Base-by-base conservation (phyloP, 2,888 invertebrate species). In the Erynnis tages region DNA sequence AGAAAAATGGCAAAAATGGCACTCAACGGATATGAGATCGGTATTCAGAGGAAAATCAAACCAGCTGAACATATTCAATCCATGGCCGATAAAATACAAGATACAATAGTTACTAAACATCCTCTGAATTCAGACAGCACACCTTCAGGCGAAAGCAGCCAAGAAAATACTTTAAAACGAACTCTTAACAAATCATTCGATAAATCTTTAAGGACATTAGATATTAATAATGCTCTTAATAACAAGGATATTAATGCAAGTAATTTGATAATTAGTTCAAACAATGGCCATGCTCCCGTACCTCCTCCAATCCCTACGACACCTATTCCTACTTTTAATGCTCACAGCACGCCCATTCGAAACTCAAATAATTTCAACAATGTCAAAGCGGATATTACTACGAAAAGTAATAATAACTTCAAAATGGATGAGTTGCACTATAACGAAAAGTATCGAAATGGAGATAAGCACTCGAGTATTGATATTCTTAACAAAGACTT, bases 1-100 rank as follows among this genome's bases (percentile, higher is more conserved):
- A 79, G 84, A 59, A 90, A 90, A 73, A 84, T 90, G 83, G 88
- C 90, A 25, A 90, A 89, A 76, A 88, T 89, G 86, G 90, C 90
- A 8, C 69, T 90, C 41, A 90, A 90, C 63, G 89, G 89, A 19
- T 90, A 90, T 59, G 90, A 90, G 71, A 90, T 90, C 54, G 90
- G 90, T 17, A 90, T 90, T 57, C 90, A 90, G 63, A 77, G 90
- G 60, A 90, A 88, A 77, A 90, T 89, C 46, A 90, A 90, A 58
- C 90, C 90, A 0, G 89, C 86, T 30, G 88, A 89, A 59, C 89
- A 89, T 58, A 90, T 90, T 60, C 88, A 90, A 64, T 83, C 82
- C 10, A 90, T 90, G 90, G 90, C 90, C 41, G 84, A 84, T 54
- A 87, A 82, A 75, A 90, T 90, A 58, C 89, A 90, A 69, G 90